Evolutionary conservation across 2,113 vertebrate genomes (phyloP).

Genomic region (Cyprinodon variegatus): DNA sequence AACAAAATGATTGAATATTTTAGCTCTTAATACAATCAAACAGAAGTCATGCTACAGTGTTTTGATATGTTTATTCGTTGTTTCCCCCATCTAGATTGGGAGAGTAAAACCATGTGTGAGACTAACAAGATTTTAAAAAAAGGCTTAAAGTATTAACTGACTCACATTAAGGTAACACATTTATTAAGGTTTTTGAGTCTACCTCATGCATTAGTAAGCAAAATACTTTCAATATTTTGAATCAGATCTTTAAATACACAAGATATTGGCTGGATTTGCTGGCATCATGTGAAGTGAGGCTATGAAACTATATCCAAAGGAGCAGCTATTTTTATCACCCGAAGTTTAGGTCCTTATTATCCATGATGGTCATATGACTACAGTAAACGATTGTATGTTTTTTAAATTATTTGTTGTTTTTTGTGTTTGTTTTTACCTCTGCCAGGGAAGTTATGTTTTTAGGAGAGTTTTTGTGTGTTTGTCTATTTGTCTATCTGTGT

Average conservation of each 20-base stretch:
- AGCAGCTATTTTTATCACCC: slow-evolving; percentile 27
- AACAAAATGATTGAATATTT: not conserved
- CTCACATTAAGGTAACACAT: slow-evolving; percentile 29
- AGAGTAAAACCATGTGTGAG: not conserved
- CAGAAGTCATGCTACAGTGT: not conserved
- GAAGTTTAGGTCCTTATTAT: slow-evolving; percentile 8
- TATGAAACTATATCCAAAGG: slow-evolving; percentile 30
- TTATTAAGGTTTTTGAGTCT: slow-evolving; percentile 17
- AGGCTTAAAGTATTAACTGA: slow-evolving; percentile 27
- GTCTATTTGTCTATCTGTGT: too few relatives aligned
- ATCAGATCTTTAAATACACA: slow-evolving; percentile 28
- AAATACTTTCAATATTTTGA: not conserved
- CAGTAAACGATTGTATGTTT: not conserved
- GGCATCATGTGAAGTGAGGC: slow-evolving; percentile 22
- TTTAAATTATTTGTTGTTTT: too few relatives aligned
- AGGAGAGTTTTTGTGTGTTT: too few relatives aligned
- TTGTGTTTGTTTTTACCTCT: too few relatives aligned
- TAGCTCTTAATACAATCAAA: not conserved
- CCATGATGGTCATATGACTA: slow-evolving; percentile 14
- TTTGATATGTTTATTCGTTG: not conserved
- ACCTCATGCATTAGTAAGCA: slow-evolving; percentile 12
- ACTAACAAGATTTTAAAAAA: slow-evolving; percentile 7
- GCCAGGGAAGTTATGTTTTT: too few relatives aligned
- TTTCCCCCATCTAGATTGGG: not conserved
- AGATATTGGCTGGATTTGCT: slow-evolving; percentile 45